Conservation (phyloP, 2,888 invertebrate genomes). For the Habroteleia sp. region DNA sequence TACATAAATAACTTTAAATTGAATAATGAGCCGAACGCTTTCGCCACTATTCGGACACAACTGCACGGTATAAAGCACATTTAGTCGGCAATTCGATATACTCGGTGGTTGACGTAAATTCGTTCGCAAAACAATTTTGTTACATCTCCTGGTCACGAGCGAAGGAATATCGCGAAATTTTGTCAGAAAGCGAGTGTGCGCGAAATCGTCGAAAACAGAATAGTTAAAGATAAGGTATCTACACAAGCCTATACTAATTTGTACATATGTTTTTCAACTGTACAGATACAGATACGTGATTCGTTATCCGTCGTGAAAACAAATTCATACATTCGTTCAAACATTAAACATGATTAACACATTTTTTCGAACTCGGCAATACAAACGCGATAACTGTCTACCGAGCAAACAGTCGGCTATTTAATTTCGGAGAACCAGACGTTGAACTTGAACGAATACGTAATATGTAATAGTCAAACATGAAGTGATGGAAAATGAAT, state of each 20-base stretch:
- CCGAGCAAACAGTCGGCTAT: constrained; percentile 15
- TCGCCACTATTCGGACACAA: constrained; percentile 7
- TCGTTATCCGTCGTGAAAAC: constrained; percentile 29
- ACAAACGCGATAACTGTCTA: constrained; percentile 1
- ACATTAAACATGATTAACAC: constrained; percentile 38
- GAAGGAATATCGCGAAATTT: constrained; percentile 3
- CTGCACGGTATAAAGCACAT: constrained; percentile 9
- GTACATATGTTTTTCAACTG: constrained; percentile 41
- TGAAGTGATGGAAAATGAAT: background rate
- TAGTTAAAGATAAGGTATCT: constrained; percentile 28
- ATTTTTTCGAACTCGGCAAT: constrained; percentile 22
- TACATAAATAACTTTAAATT: too few species aligned
- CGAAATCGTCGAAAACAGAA: constrained; percentile 11
- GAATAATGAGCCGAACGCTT: too few species aligned
- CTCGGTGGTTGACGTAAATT: constrained; percentile 11
- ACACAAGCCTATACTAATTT: constrained; percentile 22
- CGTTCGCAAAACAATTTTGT: background rate
- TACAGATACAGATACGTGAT: constrained; percentile 29
- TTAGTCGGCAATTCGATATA: constrained; percentile 10
- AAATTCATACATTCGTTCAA: constrained; percentile 34
- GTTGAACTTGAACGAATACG: constrained; percentile 9
- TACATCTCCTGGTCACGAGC: background rate
- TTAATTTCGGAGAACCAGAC: constrained; percentile 11
- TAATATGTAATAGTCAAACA: background rate
- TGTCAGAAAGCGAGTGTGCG: background rate